Conservation (phyloP, 2,113 vertebrate species). For the Sebastes schlegelii region DNA sequence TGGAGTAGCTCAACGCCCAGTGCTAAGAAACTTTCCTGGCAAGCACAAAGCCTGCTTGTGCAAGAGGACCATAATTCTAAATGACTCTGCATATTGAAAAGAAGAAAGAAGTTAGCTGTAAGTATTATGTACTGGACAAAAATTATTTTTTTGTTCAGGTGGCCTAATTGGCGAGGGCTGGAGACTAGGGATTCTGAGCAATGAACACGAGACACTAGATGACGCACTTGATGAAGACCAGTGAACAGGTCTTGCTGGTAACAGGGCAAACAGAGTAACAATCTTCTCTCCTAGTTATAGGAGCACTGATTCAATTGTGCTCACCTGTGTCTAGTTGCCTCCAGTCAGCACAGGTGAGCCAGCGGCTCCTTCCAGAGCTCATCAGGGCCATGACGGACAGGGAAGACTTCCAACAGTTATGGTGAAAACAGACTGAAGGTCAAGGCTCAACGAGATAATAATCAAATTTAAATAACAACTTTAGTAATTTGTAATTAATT, state of each 20-base stretch:
- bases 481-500: background rate
- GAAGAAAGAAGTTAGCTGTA: conserved; percentile 36
- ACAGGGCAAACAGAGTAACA: too few species aligned
- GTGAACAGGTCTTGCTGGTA: too few species aligned
- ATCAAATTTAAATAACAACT: conserved; percentile 5
- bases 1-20: conserved; percentile 51
- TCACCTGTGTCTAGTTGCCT: too few species aligned
- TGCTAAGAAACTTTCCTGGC: conserved; percentile 72
- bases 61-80: conserved; percentile 49
- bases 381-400: too few species aligned
- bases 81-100: conserved; percentile 22
- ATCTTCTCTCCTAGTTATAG: too few species aligned
- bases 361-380: too few species aligned
- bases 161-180: too few species aligned
- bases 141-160: background rate
- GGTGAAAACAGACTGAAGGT: conserved; percentile 21
- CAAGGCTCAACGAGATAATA: conserved; percentile 1
- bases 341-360: too few species aligned
- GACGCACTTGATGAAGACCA: too few species aligned
- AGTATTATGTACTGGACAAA: conserved; percentile 7
- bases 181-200: too few species aligned
- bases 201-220: too few species aligned
- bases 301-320: too few species aligned
- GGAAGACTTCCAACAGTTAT: background rate
- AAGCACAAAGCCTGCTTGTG: conserved; percentile 45